Evolutionary conservation across 2,888 invertebrate species (phyloP), one percentile per base, ranked within the genome.

Genomic region (Synergus gifuensis): DNA sequence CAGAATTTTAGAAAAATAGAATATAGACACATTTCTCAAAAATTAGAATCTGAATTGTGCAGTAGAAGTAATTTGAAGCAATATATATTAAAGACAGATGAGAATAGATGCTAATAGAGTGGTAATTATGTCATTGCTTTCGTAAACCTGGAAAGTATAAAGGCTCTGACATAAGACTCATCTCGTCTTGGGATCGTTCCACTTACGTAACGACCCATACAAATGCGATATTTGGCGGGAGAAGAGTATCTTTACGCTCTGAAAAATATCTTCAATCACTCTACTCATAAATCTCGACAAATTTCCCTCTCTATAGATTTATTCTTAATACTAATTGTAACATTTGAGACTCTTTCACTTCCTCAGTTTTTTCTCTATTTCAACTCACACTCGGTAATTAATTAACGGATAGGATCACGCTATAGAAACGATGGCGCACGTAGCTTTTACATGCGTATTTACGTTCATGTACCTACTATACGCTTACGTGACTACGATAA

Each of bases 401-500:
- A 87, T 87, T 88, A 88, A 66, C 83, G 87, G 87, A 87, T 88
- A 86, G 86, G 83, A 87, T 87, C 87, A 82, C 83, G 80, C 54
- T 63, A 58, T 8, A 62, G 78, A 76, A 78, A 73, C 62, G 54
- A 36, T 63, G 14, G 82, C 84, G 80, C 86, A 85, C 86, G 86
- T 86, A 86, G 66, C 66, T 66, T 66, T 66, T 66, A 66, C 18
- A 66, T 66, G 66, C 66, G 66, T 66, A 66, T 66, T 66, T 66
- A 42, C 66, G 66, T 66, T 42, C 42, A 18, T 42, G 44, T 66
- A 66, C 58, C 22, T 28, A 28, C 28, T 28, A 28, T 66, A 18
- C 83, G 86, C 80, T 78, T 82, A 83, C 86, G 83, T 84, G 85
- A 82, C 79, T 76, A 83, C 86, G 90, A 90, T 90, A 89, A 90